phyloP scores from a whole-genome alignment of 1,140 invertebrate species.

The Acromyrmex heyeri region DNA sequence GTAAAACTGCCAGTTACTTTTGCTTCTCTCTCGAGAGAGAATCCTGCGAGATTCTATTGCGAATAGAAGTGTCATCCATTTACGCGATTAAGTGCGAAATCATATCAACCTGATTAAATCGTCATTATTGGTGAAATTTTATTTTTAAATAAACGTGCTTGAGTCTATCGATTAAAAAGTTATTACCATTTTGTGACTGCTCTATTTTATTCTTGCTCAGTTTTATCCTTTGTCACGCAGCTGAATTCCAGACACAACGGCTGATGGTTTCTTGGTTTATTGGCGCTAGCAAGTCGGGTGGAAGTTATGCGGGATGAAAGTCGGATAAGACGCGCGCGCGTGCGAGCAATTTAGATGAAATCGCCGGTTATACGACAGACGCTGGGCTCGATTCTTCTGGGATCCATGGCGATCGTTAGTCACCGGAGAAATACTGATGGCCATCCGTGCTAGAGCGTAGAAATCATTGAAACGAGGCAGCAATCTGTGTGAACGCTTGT shows the following conservation, averaged over 20 bases:
- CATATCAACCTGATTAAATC: neutral
- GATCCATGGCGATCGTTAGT: conserved; percentile 22
- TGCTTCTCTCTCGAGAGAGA: neutral
- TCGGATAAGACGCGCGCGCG: conserved; percentile 15
- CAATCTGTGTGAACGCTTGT: conserved; percentile 15
- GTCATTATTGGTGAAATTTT: neutral
- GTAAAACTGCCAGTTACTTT: neutral
- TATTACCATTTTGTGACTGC: neutral
- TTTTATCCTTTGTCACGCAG: neutral
- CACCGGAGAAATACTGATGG: conserved; percentile 10
- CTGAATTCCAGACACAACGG: neutral
- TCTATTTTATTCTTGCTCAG: neutral
- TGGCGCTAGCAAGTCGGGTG: neutral
- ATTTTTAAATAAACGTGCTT: neutral
- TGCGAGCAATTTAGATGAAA: conserved; percentile 58
- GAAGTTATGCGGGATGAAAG: conserved; percentile 41
- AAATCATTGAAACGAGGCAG: conserved; percentile 28
- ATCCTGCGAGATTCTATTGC: neutral
- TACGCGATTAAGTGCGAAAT: conserved; percentile 2
- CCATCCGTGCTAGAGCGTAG: neutral
- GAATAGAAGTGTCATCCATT: neutral
- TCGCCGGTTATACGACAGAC: neutral
- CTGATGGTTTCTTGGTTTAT: neutral
- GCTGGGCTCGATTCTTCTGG: conserved; percentile 1
- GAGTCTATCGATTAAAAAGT: neutral